A percentile compares a stretch with the other conserved stretches of the same genome.
Conservation (phyloP, 2,797 vertebrate genomes). For the Ctenosaura bakeri region DNA sequence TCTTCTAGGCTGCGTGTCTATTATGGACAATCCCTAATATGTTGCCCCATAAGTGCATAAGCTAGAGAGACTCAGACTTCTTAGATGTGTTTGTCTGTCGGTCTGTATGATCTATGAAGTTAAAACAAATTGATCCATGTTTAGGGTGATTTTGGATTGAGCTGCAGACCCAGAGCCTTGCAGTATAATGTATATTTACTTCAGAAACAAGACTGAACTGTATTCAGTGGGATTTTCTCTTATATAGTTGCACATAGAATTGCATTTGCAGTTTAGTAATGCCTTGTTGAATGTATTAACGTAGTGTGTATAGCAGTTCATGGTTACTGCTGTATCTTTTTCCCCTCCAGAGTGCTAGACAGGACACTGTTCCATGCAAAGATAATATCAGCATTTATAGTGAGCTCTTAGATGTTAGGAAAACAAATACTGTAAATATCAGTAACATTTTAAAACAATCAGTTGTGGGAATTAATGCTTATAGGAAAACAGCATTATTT, state of each 20-base stretch:
- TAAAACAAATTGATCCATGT: not conserved
- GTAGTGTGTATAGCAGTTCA: slow-evolving; percentile 34
- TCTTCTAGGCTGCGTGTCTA: not conserved
- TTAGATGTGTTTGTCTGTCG: not conserved
- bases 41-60: not conserved
- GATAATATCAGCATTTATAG: slow-evolving; percentile 76
- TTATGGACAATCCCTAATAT: not conserved
- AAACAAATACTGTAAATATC: slow-evolving; percentile 79
- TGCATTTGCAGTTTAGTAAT: slow-evolving; percentile 35
- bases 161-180: slow-evolving; percentile 24
- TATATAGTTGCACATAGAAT: not conserved
- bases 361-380: slow-evolving; percentile 66
- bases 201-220: not conserved
- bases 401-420: slow-evolving; percentile 74
- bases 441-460: slow-evolving; percentile 79
- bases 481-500: slow-evolving; percentile 76
- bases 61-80: not conserved
- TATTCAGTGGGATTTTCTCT: not conserved
- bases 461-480: slow-evolving; percentile 81
- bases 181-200: not conserved
- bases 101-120: not conserved
- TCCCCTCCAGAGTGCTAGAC: slow-evolving; percentile 47
- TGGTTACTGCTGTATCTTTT: slow-evolving; percentile 37
- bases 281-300: slow-evolving; percentile 37
- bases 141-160: not conserved